Conservation (phyloP, 2,113 vertebrate species). For the Catharus bicknelli region DNA sequence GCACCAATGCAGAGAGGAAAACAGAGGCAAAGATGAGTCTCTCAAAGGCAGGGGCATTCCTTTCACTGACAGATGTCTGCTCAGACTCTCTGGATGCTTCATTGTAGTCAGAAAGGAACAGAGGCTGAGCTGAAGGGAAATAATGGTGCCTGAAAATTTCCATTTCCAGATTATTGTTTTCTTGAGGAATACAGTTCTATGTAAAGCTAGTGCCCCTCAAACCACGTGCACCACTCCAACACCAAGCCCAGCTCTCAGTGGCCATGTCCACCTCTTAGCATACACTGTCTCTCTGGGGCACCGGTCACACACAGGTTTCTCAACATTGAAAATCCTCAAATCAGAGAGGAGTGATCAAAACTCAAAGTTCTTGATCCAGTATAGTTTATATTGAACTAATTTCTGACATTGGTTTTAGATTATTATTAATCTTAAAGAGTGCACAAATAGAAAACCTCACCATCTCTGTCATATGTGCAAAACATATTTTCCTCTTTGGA, state of each 20-base stretch:
- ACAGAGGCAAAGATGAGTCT: not conserved
- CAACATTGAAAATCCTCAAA: not conserved
- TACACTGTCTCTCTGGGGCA: accelerated
- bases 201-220: not conserved
- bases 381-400: not conserved
- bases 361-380: not conserved
- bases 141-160: not conserved
- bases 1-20: not conserved
- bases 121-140: not conserved
- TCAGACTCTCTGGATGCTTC: not conserved
- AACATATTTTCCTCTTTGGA: not conserved
- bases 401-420: not conserved
- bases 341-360: not conserved
- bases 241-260: not conserved
- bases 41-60: not conserved
- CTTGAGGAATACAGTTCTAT: not conserved
- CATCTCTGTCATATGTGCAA: not conserved
- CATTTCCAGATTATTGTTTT: not conserved
- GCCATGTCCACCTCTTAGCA: accelerated
- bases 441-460: not conserved
- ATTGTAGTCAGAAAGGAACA: not conserved
- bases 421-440: not conserved
- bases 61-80: not conserved
- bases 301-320: not conserved
- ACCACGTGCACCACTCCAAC: not conserved